phyloP scores from a whole-genome alignment of 2,797 vertebrate genomes.

The Sphenodon punctatus region DNA sequence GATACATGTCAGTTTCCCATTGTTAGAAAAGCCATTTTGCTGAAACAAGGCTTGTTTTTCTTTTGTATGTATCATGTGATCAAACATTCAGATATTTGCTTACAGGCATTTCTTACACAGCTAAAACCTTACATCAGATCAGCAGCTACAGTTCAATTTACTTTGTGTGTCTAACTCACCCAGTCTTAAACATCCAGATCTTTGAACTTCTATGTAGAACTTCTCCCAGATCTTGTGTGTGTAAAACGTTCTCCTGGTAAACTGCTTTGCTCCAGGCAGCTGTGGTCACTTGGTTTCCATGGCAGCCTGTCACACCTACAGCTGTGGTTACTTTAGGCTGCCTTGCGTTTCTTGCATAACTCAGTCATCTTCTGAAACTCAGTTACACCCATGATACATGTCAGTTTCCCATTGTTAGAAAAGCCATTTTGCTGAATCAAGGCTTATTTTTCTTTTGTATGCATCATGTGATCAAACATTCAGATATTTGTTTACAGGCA shows the following conservation, averaged over 20 bases:
- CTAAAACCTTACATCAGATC: conserved; percentile 50
- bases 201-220: too few species aligned
- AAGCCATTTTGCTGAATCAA: not conserved
- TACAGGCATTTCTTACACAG: conserved; percentile 53
- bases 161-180: too few species aligned
- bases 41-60: conserved; percentile 5
- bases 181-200: too few species aligned
- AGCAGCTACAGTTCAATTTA: conserved; percentile 62
- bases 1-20: not conserved
- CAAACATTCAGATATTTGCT: conserved; percentile 51
- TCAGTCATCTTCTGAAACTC: not conserved
- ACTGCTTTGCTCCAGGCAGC: too few species aligned
- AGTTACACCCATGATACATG: not conserved
- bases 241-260: too few species aligned
- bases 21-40: not conserved
- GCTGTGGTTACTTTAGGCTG: too few species aligned
- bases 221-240: too few species aligned
- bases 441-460: conserved; percentile 27
- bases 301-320: too few species aligned
- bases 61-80: conserved; percentile 25
- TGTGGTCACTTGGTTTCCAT: too few species aligned
- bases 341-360: conserved; percentile 43
- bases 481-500: conserved; percentile 46
- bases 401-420: not conserved
- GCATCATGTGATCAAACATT: conserved; percentile 42